Conservation (phyloP, 2,113 vertebrate genomes). For the Caracal caracal region DNA sequence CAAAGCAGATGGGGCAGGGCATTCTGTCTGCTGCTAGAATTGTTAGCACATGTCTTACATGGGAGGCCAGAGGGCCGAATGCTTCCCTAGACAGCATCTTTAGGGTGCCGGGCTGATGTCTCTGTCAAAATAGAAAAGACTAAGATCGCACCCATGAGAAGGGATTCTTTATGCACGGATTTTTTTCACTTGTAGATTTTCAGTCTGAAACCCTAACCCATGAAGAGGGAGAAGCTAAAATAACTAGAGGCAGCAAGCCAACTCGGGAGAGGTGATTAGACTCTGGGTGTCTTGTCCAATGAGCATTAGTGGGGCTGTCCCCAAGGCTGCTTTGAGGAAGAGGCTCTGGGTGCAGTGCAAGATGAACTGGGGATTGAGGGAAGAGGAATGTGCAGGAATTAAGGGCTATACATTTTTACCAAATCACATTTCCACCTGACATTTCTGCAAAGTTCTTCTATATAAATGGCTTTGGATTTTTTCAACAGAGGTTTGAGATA, state of each 20-base stretch:
- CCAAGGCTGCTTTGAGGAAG: not conserved
- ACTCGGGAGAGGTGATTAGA: not conserved
- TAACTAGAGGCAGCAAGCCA: not conserved
- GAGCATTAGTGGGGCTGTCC: accelerated
- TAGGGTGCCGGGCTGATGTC: not conserved
- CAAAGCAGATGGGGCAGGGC: not conserved
- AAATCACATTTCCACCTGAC: not conserved
- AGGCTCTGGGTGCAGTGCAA: not conserved
- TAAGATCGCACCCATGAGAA: not conserved
- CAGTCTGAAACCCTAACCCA: not conserved
- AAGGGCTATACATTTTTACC: not conserved
- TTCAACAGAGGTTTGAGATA: not conserved
- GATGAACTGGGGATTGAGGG: not conserved
- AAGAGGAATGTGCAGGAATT: accelerated
- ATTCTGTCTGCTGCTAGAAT: not conserved
- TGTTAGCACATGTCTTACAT: accelerated
- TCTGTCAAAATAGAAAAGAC: constrained; percentile 34
- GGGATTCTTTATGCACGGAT: not conserved
- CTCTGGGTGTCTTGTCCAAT: not conserved
- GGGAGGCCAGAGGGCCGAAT: not conserved
- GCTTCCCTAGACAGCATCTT: not conserved
- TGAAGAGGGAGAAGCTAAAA: constrained; percentile 37
- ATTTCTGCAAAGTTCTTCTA: not conserved
- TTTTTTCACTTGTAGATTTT: constrained; percentile 41
- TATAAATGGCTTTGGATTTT: not conserved